Percentiles rank a stretch among this genome's conserved stretches.
phyloP scores from a whole-genome alignment of 2,113 vertebrate species.

The Bombycilla garrulus region DNA sequence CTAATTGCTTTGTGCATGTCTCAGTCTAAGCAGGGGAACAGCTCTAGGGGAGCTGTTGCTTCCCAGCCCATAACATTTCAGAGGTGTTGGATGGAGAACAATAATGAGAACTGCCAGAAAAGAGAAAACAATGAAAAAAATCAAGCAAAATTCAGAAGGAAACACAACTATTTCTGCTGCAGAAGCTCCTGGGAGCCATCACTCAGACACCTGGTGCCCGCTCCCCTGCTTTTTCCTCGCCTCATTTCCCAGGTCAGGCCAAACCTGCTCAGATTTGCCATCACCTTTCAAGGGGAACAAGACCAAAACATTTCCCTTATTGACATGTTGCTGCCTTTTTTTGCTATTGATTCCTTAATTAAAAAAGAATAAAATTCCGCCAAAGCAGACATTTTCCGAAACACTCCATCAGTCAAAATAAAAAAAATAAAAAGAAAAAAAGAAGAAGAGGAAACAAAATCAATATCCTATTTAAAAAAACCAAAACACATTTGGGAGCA shows the following conservation, averaged over 20 bases:
- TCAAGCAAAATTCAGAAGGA: not conserved
- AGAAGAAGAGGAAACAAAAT: not conserved
- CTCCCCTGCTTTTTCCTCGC: not conserved
- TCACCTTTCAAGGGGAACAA: not conserved
- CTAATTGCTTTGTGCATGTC: not conserved
- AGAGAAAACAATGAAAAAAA: not conserved
- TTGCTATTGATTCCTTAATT: constrained; percentile 16
- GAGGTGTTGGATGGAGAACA: not conserved
- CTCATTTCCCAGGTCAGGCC: not conserved
- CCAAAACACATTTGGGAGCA: not conserved
- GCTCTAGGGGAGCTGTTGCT: not conserved
- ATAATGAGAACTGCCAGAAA: not conserved
- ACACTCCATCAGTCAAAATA: not conserved
- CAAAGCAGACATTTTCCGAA: not conserved
- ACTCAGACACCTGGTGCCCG: not conserved
- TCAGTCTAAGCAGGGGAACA: not conserved
- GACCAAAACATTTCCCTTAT: not conserved
- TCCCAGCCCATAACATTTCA: not conserved
- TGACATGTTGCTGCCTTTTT: not conserved
- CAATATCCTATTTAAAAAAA: not conserved
- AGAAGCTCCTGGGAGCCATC: not conserved
- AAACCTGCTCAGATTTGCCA: not conserved
- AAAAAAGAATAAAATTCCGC: not conserved
- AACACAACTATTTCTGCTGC: not conserved
- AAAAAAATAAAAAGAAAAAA: not conserved